Evolutionary conservation across 2,113 vertebrate species (phyloP).

Genomic region (Oryzias curvinotus): DNA sequence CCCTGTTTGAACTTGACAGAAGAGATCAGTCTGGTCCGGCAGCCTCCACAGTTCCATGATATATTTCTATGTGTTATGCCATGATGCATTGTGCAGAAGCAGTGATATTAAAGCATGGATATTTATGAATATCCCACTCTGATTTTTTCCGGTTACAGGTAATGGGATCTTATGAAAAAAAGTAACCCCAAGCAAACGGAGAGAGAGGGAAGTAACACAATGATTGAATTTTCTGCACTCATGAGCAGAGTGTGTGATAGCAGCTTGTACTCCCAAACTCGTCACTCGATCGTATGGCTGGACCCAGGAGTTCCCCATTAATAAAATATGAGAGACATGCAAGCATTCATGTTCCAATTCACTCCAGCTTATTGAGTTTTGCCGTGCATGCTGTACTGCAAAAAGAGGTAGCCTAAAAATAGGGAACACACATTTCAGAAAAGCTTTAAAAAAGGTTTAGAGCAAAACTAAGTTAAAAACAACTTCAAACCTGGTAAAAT

Average conservation of each 20-base stretch:
- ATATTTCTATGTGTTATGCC: background rate
- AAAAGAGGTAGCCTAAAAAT: no score
- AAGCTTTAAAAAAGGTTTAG: no score
- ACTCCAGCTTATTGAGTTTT: no score
- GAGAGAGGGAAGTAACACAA: slow-evolving; percentile 31
- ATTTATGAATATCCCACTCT: background rate
- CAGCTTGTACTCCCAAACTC: slow-evolving; percentile 19
- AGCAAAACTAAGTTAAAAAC: no score
- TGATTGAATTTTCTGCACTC: slow-evolving; percentile 56
- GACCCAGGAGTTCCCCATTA: background rate
- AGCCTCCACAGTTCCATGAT: background rate
- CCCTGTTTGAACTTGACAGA: slow-evolving; percentile 17
- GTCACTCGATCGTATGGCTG: slow-evolving; percentile 21
- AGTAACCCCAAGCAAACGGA: no score
- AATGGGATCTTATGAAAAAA: no score
- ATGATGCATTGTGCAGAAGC: background rate
- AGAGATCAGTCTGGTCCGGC: slow-evolving; percentile 10
- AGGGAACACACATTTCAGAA: no score
- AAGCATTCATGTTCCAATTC: background rate
- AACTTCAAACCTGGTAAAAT: no score
- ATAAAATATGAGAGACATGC: slow-evolving; percentile 15
- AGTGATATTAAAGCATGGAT: background rate
- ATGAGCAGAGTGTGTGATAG: slow-evolving; percentile 43
- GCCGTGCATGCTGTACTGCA: no score
- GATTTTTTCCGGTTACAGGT: background rate